Conservation (phyloP, 1,140 invertebrate genomes). For the Magallana angulata region DNA sequence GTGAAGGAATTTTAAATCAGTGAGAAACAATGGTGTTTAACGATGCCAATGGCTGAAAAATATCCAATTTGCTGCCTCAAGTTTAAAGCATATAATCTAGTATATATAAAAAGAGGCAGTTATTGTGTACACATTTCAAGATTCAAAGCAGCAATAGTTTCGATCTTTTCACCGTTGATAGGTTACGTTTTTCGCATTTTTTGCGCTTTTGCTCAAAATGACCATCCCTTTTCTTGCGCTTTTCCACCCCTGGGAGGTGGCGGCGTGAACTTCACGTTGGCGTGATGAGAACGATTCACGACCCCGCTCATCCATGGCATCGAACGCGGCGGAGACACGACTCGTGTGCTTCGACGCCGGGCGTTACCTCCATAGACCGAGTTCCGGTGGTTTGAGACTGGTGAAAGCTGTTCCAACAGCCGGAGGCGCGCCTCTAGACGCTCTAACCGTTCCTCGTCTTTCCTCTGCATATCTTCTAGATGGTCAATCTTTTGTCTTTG, state of each 20-base stretch:
- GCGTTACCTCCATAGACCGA: neutral
- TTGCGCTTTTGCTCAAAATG: slow-evolving; percentile 27
- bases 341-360: slow-evolving; percentile 35
- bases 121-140: neutral
- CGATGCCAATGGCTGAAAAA: neutral
- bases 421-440: slow-evolving; percentile 51
- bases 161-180: neutral
- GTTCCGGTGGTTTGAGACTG: neutral
- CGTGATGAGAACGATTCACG: slow-evolving; percentile 54
- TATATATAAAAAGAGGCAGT: neutral
- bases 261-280: slow-evolving; percentile 56
- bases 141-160: neutral
- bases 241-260: slow-evolving; percentile 44
- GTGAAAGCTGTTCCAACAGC: slow-evolving; percentile 44
- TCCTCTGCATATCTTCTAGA: slow-evolving; percentile 47
- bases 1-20: neutral
- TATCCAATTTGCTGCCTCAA: slow-evolving; percentile 16
- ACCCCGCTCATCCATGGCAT: slow-evolving; percentile 59
- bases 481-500: slow-evolving; percentile 52
- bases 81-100: slow-evolving; percentile 16
- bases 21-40: neutral
- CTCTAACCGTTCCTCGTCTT: slow-evolving; percentile 50
- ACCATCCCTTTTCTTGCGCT: slow-evolving; percentile 53
- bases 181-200: neutral
- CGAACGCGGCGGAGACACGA: slow-evolving; percentile 52